Base-by-base conservation (phyloP, 2,888 invertebrate species). In the Zeuzera pyrina region DNA sequence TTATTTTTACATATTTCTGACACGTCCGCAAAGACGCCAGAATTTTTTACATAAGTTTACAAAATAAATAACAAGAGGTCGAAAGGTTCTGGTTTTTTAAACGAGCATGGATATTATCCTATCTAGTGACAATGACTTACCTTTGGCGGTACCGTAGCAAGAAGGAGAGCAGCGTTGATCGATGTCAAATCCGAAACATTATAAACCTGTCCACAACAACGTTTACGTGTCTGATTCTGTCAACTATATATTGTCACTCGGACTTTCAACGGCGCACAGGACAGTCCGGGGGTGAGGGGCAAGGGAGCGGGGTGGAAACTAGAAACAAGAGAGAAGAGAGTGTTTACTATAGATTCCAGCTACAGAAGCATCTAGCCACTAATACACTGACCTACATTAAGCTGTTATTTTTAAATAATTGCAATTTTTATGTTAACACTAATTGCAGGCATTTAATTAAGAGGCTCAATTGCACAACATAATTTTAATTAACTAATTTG, bases 111-210 rank as follows among this genome's bases (percentile, higher is more conserved):
- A n/a, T n/a, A n/a, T n/a, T n/a, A n/a, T n/a, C n/a, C n/a, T n/a
- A n/a, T n/a, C n/a, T n/a, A n/a, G n/a, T n/a, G n/a, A 28, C 12
- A 13, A 15, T n/a, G 29, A 49, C 57, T 54, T 37, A 61, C 60
- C 55, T 57, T n/a, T n/a, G n/a, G n/a, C n/a, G n/a, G 51, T 35
- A 21, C 36, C 44, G 39, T 34, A 33, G 41, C 40, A 45, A 47
- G 46, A 47, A 45, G 21, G 34, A 36, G 35, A 38, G 43, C 35
- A 43, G 49, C 45, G 38, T 38, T 33, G 33, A 33, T 33, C 40
- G 35, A 44, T 49, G 57, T 64, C 63, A 67, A 58, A 60, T 63
- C 61, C 64, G 54, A 47, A 48, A 52, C 63, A 64, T 63, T 49
- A 55, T 63, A 50, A 50, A 59, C 54, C 54, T 52, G 51, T 56